phyloP scores from a whole-genome alignment of 2,113 vertebrate species.

The Pogona vitticeps region DNA sequence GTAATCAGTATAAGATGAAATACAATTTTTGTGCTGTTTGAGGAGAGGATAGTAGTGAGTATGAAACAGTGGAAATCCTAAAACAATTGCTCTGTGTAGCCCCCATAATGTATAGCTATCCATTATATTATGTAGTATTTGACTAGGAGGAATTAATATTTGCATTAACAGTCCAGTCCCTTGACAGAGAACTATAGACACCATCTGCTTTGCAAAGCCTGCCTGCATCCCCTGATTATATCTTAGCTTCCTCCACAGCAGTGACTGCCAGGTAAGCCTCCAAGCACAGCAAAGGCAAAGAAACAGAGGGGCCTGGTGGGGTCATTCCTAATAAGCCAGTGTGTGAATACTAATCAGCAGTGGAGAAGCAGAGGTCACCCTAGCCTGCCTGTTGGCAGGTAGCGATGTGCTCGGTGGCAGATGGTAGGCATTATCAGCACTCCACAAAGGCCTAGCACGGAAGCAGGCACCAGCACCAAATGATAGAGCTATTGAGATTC shows the following conservation, averaged over 20 bases:
- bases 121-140: constrained; percentile 52
- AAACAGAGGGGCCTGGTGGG: constrained; percentile 77
- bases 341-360: constrained; percentile 83
- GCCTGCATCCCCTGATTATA: constrained; percentile 79
- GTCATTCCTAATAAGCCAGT: constrained; percentile 81
- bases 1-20: neutral
- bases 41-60: neutral
- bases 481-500: constrained; percentile 87
- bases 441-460: constrained; percentile 80
- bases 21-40: neutral
- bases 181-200: constrained; percentile 72
- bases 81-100: constrained; percentile 48
- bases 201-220: constrained; percentile 81
- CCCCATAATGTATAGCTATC: constrained; percentile 35
- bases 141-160: constrained; percentile 71
- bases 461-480: constrained; percentile 71
- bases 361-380: constrained; percentile 81
- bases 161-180: constrained; percentile 76
- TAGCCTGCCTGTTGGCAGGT: constrained; percentile 81
- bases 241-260: constrained; percentile 77
- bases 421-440: constrained; percentile 86
- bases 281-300: constrained; percentile 75
- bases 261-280: constrained; percentile 84
- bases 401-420: constrained; percentile 85
- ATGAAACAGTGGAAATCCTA: constrained; percentile 11